Conservation (phyloP, 2,113 vertebrate species). For the Strigops habroptila region DNA sequence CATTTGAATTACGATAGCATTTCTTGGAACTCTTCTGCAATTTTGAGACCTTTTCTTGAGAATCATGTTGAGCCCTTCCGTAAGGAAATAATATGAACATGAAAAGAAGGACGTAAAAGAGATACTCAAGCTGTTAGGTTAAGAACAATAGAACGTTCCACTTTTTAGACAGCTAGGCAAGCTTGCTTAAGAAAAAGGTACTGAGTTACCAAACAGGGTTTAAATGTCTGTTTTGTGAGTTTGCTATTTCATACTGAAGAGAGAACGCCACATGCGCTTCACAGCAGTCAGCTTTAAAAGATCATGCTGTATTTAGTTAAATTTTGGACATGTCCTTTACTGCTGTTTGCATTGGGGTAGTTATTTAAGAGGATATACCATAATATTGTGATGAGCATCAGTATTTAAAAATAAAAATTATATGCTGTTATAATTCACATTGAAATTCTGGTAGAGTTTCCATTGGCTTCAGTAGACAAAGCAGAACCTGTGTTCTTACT, state of each 20-base stretch:
- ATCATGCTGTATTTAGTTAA: not conserved
- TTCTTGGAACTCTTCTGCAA: not conserved
- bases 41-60: not conserved
- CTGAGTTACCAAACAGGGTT: not conserved
- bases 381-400: not conserved
- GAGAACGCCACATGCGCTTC: not conserved
- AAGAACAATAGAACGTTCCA: not conserved
- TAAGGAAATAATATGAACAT: not conserved
- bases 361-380: not conserved
- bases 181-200: not conserved
- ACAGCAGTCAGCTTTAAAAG: not conserved
- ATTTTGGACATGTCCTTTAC: not conserved
- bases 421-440: not conserved
- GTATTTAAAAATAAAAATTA: not conserved
- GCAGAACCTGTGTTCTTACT: not conserved
- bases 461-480: not conserved
- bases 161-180: not conserved
- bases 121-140: not conserved
- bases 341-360: not conserved
- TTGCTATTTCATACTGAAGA: not conserved
- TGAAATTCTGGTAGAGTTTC: not conserved
- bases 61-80: not conserved
- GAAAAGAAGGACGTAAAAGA: not conserved
- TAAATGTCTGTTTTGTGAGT: not conserved
- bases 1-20: not conserved